A percentile compares a stretch with the other conserved stretches of the same genome.
Conservation (phyloP, 1,140 invertebrate species). For the Melitaea cinxia region DNA sequence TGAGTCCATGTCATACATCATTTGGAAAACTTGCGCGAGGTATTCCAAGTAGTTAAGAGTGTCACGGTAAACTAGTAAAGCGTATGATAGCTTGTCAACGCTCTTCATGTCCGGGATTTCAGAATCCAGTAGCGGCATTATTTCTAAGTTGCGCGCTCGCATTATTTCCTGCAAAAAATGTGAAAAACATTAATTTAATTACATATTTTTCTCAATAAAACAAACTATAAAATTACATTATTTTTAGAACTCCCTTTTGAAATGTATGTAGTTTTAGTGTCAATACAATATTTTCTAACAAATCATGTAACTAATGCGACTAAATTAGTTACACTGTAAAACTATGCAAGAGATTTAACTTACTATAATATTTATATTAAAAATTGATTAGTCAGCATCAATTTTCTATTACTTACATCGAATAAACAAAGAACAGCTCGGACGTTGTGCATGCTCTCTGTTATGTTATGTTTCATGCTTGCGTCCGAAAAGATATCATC, state of each 20-base stretch:
- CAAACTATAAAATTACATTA: too few species aligned
- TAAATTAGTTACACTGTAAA: too few species aligned
- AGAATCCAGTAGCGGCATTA: conserved; percentile 49
- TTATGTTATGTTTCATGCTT: conserved; percentile 54
- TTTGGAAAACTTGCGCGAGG: conserved; percentile 63
- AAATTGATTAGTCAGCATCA: too few species aligned
- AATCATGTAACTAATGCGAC: not conserved
- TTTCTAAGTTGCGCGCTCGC: conserved; percentile 55
- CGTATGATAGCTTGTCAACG: conserved; percentile 46
- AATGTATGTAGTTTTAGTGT: too few species aligned
- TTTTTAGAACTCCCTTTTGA: too few species aligned
- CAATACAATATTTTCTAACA: not conserved
- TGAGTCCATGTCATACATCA: conserved; percentile 51
- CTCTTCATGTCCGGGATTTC: conserved; percentile 59
- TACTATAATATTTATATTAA: too few species aligned
- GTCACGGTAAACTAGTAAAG: conserved; percentile 65
- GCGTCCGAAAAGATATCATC: conserved; percentile 52
- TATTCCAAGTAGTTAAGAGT: conserved; percentile 72
- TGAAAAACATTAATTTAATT: conserved; percentile 16
- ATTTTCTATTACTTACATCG: conserved; percentile 55
- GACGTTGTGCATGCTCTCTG: conserved; percentile 55
- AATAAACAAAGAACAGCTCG: conserved; percentile 67
- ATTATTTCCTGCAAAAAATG: conserved; percentile 64
- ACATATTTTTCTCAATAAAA: too few species aligned
- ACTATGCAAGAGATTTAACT: too few species aligned